Evolutionary conservation across 2,113 vertebrate genomes (phyloP), one percentile per base, ranked within the genome.

Genomic region (Tragelaphus buxtoni): DNA sequence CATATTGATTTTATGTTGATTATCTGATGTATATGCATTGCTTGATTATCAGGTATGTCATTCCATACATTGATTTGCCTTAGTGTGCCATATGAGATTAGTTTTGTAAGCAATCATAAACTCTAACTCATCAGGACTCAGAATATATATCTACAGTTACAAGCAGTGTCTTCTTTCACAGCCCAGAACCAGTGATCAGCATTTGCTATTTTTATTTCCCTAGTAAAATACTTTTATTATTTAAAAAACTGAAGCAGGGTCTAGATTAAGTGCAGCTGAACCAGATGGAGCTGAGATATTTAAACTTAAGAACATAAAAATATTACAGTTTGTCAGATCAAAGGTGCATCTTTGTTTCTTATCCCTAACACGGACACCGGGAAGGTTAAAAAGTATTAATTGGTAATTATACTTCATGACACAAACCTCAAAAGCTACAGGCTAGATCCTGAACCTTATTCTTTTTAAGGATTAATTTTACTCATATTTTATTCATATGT

Each of bases 141-240:
- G 45, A 61, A 79, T 94, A 82, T 85, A 53, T 87, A 90, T 92
- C 58, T 93, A 56, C n/a, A 90, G 55, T 93, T 93, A 28, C 10
- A 87, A 77, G 89, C 72, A 87, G 22, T 91, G 55, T 79, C 65
- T 95, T 94, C 79, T 95, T 97, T 94, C 32, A 93, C 28, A 91
- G 89, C 26, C 80, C 89, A 77, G 92, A 97, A 81, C 89, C 60
- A 95, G 87, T 91, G 91, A 97, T 96, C 91, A 98, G 86, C 91
- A 91, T 93, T 97, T 97, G 74, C 89, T 98, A 96, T 98, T 97
- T 98, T 98, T 97, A 97, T 93, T 90, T 84, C 76, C 45, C n/a
- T 95, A 97, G 95, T 97, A 97, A 98, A 97, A 88, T 94, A 96
- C 35, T 96, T 96, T 80, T 85, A 95, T 97, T 97, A 95, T 92